Evolutionary conservation across 2,797 vertebrate genomes (phyloP), one percentile per base, ranked within the genome.

Genomic region (Chromobotia macracanthus): DNA sequence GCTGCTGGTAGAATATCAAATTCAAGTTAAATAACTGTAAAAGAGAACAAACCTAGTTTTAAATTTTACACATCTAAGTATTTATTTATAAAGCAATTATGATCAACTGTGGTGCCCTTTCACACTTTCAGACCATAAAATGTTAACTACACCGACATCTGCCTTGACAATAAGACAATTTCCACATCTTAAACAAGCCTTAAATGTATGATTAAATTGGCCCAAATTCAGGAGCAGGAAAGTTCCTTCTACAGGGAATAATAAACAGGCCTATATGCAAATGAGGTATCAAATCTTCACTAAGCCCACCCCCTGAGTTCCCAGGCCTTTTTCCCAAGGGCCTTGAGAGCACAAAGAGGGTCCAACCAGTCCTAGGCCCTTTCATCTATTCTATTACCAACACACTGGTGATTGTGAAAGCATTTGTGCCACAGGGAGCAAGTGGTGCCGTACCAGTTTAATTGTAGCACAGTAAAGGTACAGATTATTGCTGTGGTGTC

Each of bases 221-320:
- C 53, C 65, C 55, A 60, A 48, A 69, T 77, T 69, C 53, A 69
- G 21, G 13, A 60, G 25, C 41, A 60, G 41, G 50, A 77, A 77
- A 60, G 41, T 35, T 44, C 8, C 38, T 68, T 68, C 53, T 35
- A 18, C 12, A 31, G 65, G 50, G 65, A 69, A 77, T 69, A 69
- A 69, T 69, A 77, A 53, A 60, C 41, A 77, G n/a, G 53, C 55
- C 41, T 50, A 77, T 50, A 77, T 77, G 75, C 41, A 77, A 77
- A 77, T 77, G 51, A 13, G 0, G 55, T 21, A 58, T 55, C 75
- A 69, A 76, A 56, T 21, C 74, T 76, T 76, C 21, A 28, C 50
- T 55, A 67, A 67, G 10, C 60, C 77, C 69, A 60, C 61, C 48
- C 65, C 50, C 21, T 38, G 58, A 55, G 48, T 70, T 79, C 79